phyloP scores from a whole-genome alignment of 2,888 invertebrate genomes.

The Tenthredo livida region DNA sequence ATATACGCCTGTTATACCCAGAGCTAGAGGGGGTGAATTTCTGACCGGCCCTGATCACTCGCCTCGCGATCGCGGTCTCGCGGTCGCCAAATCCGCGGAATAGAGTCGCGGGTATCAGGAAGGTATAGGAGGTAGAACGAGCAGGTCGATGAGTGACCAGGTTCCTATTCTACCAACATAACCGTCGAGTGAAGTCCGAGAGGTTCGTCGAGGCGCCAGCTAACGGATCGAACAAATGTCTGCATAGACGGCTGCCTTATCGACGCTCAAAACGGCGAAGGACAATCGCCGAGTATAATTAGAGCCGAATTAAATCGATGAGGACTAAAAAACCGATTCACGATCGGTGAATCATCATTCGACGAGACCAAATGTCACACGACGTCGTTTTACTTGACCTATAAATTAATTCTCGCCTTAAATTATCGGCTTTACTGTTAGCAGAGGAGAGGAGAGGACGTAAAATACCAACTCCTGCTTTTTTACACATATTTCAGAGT shows the following conservation, averaged over 20 bases:
- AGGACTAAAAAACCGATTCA: background rate
- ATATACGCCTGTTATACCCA: slow-evolving; percentile 13
- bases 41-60: slow-evolving; percentile 41
- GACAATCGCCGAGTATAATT: background rate
- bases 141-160: background rate
- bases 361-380: background rate
- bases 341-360: background rate
- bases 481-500: background rate
- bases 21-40: slow-evolving; percentile 10
- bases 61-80: slow-evolving; percentile 43
- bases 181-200: background rate
- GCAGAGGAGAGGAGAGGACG: background rate
- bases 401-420: background rate
- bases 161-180: slow-evolving; percentile 27
- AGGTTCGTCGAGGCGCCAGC: slow-evolving; percentile 36
- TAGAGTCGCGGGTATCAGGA: slow-evolving; percentile 40
- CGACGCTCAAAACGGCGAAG: background rate
- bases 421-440: background rate
- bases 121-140: slow-evolving; percentile 44
- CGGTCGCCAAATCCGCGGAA: slow-evolving; percentile 52
- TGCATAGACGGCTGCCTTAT: slow-evolving; percentile 11
- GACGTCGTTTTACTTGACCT: slow-evolving; percentile 1
- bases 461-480: background rate
- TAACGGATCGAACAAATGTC: background rate
- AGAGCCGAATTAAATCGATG: background rate